Evolutionary conservation across 2,113 vertebrate genomes (phyloP).

Genomic region (Pollimyrus isidori): DNA sequence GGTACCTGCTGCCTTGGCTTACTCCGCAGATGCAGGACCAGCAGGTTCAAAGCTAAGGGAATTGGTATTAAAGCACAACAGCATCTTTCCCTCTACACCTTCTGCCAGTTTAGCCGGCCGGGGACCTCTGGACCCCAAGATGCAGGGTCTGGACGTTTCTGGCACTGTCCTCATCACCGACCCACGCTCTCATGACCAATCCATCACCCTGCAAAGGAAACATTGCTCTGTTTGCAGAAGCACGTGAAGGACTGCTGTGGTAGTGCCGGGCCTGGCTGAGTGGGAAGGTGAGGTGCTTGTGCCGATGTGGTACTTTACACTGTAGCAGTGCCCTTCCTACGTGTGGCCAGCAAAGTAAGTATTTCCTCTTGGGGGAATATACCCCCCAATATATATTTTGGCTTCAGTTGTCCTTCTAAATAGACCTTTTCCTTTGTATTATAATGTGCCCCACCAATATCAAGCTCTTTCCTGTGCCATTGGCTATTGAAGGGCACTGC

Average conservation of each 20-base stretch:
- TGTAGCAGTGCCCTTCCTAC: too few relatives aligned
- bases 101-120: not conserved
- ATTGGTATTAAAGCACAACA: not conserved
- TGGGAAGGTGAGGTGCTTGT: not conserved
- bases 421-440: not conserved
- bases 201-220: not conserved
- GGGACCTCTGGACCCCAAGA: not conserved
- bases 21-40: not conserved
- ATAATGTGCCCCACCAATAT: not conserved
- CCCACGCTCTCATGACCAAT: not conserved
- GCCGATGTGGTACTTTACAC: too few relatives aligned
- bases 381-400: not conserved
- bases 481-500: not conserved
- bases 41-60: not conserved
- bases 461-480: not conserved
- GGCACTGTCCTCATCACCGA: not conserved
- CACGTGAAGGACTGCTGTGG: not conserved
- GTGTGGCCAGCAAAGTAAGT: not conserved
- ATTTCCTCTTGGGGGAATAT: not conserved
- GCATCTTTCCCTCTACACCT: not conserved
- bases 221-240: not conserved
- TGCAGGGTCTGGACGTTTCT: not conserved
- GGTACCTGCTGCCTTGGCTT: not conserved
- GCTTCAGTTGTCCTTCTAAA: not conserved
- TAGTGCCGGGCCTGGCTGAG: not conserved